Percentiles rank a stretch among this genome's conserved stretches.
These are phyloP conservation scores for Henicopernis longicauda DNA, from an alignment of 2,113 vertebrate species.

Conservation along the genomic window DNA sequence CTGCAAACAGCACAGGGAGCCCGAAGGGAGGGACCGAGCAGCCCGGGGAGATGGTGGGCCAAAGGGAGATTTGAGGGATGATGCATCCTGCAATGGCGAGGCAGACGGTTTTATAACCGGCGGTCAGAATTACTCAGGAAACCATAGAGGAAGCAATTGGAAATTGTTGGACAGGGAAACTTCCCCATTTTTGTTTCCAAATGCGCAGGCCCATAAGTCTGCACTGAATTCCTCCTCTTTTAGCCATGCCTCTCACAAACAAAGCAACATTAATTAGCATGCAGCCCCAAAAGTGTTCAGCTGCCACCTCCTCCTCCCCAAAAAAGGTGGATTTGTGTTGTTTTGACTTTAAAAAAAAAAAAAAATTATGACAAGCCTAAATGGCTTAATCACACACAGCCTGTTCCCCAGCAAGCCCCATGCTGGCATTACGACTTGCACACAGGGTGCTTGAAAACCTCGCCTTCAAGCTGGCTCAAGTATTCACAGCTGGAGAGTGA, in stretches of 20 bases:
- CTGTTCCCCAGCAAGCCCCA: background rate
- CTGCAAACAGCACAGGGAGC: background rate
- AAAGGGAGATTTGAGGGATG: background rate
- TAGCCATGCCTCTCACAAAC: background rate
- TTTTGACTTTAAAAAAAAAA: background rate
- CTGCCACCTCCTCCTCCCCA: background rate
- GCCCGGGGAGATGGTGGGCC: background rate
- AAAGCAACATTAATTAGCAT: background rate
- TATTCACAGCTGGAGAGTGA: slow-evolving; percentile 35
- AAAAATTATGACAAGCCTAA: background rate
- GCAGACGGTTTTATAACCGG: background rate
- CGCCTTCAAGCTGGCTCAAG: background rate
- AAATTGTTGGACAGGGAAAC: slow-evolving; percentile 31
- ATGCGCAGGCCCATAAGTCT: background rate
- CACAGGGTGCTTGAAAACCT: background rate
- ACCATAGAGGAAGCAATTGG: slow-evolving; percentile 52
- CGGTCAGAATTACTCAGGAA: slow-evolving; percentile 41
- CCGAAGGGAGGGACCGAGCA: background rate
- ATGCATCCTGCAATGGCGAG: background rate
- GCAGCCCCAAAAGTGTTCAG: background rate
- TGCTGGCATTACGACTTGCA: background rate
- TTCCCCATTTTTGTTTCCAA: slow-evolving; percentile 19
- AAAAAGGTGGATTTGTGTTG: background rate
- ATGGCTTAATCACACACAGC: background rate
- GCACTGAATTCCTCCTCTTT: background rate